Base-by-base conservation (phyloP, 2,888 invertebrate species). In the Scaptomyza cyrtandrae region DNA sequence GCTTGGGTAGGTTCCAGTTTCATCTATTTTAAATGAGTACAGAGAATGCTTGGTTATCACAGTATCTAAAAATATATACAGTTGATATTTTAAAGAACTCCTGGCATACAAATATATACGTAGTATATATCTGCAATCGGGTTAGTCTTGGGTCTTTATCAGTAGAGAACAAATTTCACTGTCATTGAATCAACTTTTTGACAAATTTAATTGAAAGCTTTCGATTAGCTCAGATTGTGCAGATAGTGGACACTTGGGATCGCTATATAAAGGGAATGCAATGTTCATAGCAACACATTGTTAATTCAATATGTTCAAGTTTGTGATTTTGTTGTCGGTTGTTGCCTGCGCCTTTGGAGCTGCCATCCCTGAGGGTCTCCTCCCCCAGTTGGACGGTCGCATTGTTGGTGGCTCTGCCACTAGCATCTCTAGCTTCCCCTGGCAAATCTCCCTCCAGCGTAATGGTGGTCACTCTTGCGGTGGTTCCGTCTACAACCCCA, bases 391-490 rank as follows among this genome's bases (percentile, higher is more conserved):
- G 52, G 87, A 89, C 75, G 90, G 90, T 6, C 88, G 90, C 29
- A 90, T 91, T 48, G 83, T 90, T 59, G 90, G 90, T 7, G 91
- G 91, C 13, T 1, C 50, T 4, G 31, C 78, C 10, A 80, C 88
- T 44, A 74, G 61, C 48, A 88, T 91, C 45, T 44, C 58, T 33
- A 75, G 77, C 53, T 86, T 78, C 64, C 90, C 90, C 24, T 89
- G 85, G 78, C 86, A 86, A 66, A 71, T 88, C 29, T 90, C 90
- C 1, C 61, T 90, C 5, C 80, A 81, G 62, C 80, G 79, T n/a
- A 82, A 90, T 46, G 93, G 93, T 0, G 75, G 90, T 0, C 94
- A 94, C 78, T 88, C 91, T 0, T 94, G 94, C 75, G 94, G 94
- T 1, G 94, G 93, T 0, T 89, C 93, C 9, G 83, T 95, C 52